Evolutionary conservation across 2,888 invertebrate genomes (phyloP).

Genomic region (Habroteleia sp.): DNA sequence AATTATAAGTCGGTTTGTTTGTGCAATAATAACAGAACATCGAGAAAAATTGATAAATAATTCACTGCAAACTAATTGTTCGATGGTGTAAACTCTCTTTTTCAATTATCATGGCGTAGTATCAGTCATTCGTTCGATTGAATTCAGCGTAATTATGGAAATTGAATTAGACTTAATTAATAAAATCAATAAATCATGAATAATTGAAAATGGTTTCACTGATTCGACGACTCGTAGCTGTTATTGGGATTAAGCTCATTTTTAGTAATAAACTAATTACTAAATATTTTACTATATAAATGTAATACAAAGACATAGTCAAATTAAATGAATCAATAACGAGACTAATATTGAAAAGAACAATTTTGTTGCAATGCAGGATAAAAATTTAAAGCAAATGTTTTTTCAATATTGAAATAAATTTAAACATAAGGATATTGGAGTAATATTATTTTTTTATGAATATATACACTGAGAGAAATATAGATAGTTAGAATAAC

Average conservation of each 20-base stretch:
- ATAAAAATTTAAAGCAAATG: too few relatives aligned
- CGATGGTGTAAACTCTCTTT: conserved; percentile 28
- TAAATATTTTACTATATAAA: conserved; percentile 14
- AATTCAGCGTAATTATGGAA: conserved; percentile 43
- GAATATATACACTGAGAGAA: too few relatives aligned
- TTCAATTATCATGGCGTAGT: conserved; percentile 21
- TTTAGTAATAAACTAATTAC: conserved; percentile 40
- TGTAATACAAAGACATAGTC: too few relatives aligned
- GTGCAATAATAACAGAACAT: not conserved
- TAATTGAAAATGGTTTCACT: conserved; percentile 31
- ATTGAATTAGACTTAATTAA: conserved; percentile 44
- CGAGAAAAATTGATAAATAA: conserved; percentile 22
- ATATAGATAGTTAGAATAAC: too few relatives aligned
- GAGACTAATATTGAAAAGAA: too few relatives aligned
- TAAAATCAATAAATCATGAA: conserved; percentile 49
- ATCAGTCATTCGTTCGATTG: conserved; percentile 1
- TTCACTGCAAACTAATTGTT: conserved; percentile 13
- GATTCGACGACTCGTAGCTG: conserved; percentile 13
- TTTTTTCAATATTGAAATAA: too few relatives aligned
- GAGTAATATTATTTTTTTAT: too few relatives aligned
- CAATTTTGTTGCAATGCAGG: too few relatives aligned
- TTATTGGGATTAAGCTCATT: conserved; percentile 16
- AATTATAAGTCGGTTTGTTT: conserved; percentile 4
- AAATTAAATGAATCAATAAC: too few relatives aligned
- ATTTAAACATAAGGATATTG: too few relatives aligned